Evolutionary conservation across 1,140 invertebrate species (phyloP), one percentile per base, ranked within the genome.

Genomic region (Trachymyrmex cornetzi): DNA sequence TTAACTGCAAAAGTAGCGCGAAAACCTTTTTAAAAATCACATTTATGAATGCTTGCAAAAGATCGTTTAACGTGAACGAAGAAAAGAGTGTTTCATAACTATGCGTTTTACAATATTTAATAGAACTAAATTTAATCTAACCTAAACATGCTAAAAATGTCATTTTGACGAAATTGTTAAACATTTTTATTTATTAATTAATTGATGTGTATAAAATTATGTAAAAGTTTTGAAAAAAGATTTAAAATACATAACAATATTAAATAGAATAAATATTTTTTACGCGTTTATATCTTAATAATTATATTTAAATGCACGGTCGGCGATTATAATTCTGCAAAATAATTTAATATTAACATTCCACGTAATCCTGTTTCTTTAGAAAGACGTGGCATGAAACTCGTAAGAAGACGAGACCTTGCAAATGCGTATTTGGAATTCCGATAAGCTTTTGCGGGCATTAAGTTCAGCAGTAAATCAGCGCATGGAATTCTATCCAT

Each of bases 391-490:
- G 7, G 30, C 34, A 53, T 48, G 55, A 38, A 61, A 74, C 3
- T 74, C 24, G 22, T 14, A 34, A 19, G 11, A 14, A 64, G 38
- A 53, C 0, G 48, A 9, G 64, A 53, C 79, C 85, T 90, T 34
- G 3, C 74, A n/a, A 48, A 44, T 27, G 72, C 72, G 16, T 72
- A 38, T 61, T 50, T 48, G 19, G 7, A 77, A 61, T 27, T 48
- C 7, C 9, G 71, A 57, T 59, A 84, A 89, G 85, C 64, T 84
- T 90, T 89, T 89, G 27, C n/a, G n/a, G 16, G 19, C 19, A 38
- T 44, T 44, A 44, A 44, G 11, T n/a, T 7, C 77, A 19, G 53
- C 30, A 75, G 53, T 90, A 90, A 89, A 90, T 90, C 89, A 74
- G 5, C 44, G 48, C 30, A 48, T 48, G 14, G 22, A 24, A 66